A percentile compares a stretch with the other conserved stretches of the same genome.
These are phyloP conservation scores for Amphiprion clarkii DNA, from an alignment of 2,797 vertebrate species.

Conservation along the genomic window DNA sequence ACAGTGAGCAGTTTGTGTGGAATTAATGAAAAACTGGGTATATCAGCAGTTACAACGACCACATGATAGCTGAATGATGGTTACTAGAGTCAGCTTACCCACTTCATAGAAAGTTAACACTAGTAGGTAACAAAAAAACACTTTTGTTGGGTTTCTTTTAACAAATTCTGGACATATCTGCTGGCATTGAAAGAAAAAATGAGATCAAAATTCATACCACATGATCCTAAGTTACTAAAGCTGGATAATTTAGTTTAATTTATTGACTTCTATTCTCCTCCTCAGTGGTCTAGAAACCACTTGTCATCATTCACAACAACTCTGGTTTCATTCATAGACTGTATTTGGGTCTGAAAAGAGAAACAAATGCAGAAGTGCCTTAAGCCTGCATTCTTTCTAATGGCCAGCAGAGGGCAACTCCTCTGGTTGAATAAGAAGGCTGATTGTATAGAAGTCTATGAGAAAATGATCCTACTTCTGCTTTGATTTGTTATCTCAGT, in stretches of 20 bases:
- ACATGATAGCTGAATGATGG: neutral
- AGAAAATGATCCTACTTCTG: too few relatives aligned
- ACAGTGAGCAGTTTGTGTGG: neutral
- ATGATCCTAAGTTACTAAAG: neutral
- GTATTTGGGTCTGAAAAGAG: too few relatives aligned
- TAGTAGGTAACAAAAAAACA: neutral
- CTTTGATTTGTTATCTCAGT: too few relatives aligned
- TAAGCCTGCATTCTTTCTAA: too few relatives aligned
- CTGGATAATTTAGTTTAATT: neutral
- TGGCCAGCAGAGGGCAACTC: too few relatives aligned
- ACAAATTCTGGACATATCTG: neutral
- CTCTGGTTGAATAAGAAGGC: too few relatives aligned
- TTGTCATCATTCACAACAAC: neutral
- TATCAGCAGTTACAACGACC: neutral
- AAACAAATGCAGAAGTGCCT: too few relatives aligned
- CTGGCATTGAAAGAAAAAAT: neutral
- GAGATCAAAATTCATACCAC: slow-evolving; percentile 1
- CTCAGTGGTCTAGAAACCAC: slow-evolving; percentile 16
- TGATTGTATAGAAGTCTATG: too few relatives aligned
- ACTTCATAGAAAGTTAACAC: neutral
- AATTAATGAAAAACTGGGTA: neutral
- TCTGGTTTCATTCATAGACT: neutral
- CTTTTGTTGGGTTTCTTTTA: neutral
- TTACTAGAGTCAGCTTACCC: neutral
- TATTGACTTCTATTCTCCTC: neutral